Evolutionary conservation across 2,888 invertebrate genomes (phyloP).

Genomic region (Leucophenga maculata): DNA sequence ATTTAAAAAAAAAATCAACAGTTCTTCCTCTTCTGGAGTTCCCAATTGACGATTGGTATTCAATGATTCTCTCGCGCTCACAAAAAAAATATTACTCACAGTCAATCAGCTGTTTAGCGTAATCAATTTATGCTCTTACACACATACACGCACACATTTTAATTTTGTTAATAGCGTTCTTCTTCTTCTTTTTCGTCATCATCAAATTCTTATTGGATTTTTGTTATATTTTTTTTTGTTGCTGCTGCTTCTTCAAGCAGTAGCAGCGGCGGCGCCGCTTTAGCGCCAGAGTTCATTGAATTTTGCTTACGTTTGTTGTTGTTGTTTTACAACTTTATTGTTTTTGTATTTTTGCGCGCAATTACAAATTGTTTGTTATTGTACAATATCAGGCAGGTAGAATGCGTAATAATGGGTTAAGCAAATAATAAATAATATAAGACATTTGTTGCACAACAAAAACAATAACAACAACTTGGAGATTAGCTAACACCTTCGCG

Average conservation of each 20-base stretch:
- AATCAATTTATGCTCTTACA: not conserved
- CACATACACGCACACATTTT: not conserved
- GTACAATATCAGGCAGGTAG: too few relatives aligned
- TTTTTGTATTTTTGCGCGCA: not conserved
- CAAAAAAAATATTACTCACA: too few relatives aligned
- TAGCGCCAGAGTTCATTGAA: conserved; percentile 10
- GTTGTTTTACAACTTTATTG: conserved; percentile 12
- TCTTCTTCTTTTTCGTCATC: not conserved
- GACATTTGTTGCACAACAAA: not conserved
- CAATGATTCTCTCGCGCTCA: not conserved
- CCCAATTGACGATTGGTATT: not conserved
- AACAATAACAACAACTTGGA: not conserved
- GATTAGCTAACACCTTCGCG: not conserved
- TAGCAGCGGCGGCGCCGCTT: not conserved
- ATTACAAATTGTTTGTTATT: not conserved
- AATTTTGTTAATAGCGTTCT: too few relatives aligned
- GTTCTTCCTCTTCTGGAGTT: not conserved
- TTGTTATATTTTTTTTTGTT: too few relatives aligned
- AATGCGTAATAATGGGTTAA: conserved; percentile 9
- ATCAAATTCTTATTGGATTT: too few relatives aligned
- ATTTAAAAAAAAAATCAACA: not conserved
- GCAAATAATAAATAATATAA: not conserved
- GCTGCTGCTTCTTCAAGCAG: too few relatives aligned
- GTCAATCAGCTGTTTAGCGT: not conserved
- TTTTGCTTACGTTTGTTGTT: conserved; percentile 1